A percentile compares a stretch with the other conserved stretches of the same genome.
Conservation (phyloP, 2,113 vertebrate species). For the Toxotes chatareus region DNA sequence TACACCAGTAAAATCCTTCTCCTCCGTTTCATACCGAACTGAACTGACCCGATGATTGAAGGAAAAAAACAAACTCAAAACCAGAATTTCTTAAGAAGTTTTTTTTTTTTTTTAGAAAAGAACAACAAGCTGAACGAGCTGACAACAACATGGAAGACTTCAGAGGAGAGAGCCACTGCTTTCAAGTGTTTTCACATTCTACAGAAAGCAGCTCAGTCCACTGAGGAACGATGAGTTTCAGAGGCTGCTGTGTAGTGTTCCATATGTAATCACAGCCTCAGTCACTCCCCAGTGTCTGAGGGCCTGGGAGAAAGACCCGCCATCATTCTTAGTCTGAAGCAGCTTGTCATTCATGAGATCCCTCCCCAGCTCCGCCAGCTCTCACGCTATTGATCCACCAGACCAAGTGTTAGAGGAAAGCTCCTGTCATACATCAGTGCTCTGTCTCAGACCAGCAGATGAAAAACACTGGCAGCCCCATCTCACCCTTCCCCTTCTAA, state of each 20-base stretch:
- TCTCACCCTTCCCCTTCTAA: conserved; percentile 31
- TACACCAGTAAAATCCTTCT: neutral
- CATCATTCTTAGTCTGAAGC: conserved; percentile 49
- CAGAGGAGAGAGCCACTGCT: conserved; percentile 8
- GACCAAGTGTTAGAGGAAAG: conserved; percentile 37
- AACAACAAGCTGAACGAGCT: conserved; percentile 3
- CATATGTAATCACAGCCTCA: conserved; percentile 53
- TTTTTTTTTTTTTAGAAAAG: neutral
- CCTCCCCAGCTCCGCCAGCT: conserved; percentile 20
- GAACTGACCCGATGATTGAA: neutral
- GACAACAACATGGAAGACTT: conserved; percentile 19
- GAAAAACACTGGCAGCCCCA: conserved; percentile 51
- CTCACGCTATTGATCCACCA: conserved; percentile 62
- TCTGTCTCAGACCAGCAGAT: conserved; percentile 41
- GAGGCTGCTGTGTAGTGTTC: conserved; percentile 46
- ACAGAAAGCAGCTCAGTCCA: conserved; percentile 35
- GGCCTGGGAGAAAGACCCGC: conserved; percentile 20
- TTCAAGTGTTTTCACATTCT: conserved; percentile 40
- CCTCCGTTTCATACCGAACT: neutral
- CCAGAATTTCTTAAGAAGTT: neutral
- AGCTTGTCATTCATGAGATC: conserved; percentile 34
- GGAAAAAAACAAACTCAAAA: conserved; percentile 6
- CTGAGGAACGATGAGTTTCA: conserved; percentile 35
- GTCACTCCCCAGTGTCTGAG: conserved; percentile 25
- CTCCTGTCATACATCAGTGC: conserved; percentile 60